Base-by-base conservation (phyloP, 2,797 vertebrate species). In the Enteromius unitaeniatus region DNA sequence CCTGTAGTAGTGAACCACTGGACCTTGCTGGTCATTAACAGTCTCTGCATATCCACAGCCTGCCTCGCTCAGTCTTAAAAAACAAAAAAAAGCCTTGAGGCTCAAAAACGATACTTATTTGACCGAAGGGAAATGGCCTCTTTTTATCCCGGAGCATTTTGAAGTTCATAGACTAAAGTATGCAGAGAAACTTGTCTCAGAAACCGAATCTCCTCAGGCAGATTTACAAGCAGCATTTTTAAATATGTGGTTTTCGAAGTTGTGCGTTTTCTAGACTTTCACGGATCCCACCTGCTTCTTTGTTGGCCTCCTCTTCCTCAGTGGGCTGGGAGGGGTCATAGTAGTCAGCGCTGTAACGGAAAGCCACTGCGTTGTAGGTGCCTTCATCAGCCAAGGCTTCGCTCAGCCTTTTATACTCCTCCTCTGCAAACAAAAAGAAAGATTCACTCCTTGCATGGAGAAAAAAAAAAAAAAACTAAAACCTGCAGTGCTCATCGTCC, bases 251-350 rank as follows among this genome's bases (percentile, higher is more conserved):
- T 51, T 49, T 86, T 51, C 79, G 15, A 34, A 37, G 72, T 72
- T 65, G 62, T 65, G 28, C 7, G 62, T 68, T 72, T 37, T 31
- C 13, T 82, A 31, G 75, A 10, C 7, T 58, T 21, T 40, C 47
- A n/a, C 51, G 55, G 23, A 45, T 78, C 93, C 94, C 87, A 97
- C 98, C 97, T 79, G 92, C 88, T 83, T 96, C 96, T 89, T 87
- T 97, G 3, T 91, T 95, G 11, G 96, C 96, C 0, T 98, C 98
- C 81, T 99, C 98, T 81, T 99, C 98, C 85, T 99, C 98, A 0
- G 98, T 99, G 31, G 98, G 98, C 88, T 99, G 96, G 1, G 98
- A 99, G 3, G 98, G 98, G 91, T 99, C 98, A 2, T 99, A 99
- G 92, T 99, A 99, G 91, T 99, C 98, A 0, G 97, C 98, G 6